Percentiles rank a stretch among this genome's conserved stretches.
phyloP scores from a whole-genome alignment of 2,797 vertebrate species.

The Macropodus opercularis region DNA sequence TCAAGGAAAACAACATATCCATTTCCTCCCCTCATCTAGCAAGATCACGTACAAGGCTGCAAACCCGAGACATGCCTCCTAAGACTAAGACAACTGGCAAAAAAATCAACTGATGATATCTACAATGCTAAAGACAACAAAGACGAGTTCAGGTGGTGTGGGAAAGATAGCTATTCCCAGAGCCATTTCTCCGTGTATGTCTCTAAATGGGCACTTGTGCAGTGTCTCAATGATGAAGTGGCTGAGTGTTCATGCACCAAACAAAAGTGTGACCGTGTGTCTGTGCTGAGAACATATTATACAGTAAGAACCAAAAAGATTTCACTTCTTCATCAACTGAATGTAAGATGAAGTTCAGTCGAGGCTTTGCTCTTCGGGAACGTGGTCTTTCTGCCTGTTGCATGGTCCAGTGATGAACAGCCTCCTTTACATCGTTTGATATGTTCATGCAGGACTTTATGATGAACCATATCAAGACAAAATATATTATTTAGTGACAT shows the following conservation, averaged over 20 bases:
- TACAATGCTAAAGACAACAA: constrained; percentile 65
- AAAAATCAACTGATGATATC: constrained; percentile 68
- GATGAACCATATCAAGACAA: neutral
- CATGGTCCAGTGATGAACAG: neutral
- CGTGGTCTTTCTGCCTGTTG: neutral
- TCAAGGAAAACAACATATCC: constrained; percentile 69
- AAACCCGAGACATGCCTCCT: constrained; percentile 46
- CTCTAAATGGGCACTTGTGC: constrained; percentile 43
- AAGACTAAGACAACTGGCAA: constrained; percentile 56
- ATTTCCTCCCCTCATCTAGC: constrained; percentile 55
- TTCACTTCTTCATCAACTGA: neutral
- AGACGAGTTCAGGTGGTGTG: constrained; percentile 50
- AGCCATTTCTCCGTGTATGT: constrained; percentile 26
- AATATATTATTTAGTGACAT: no score
- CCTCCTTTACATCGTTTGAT: no score
- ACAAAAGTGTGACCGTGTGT: constrained; percentile 33
- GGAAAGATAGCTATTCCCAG: constrained; percentile 58
- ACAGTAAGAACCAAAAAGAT: constrained; percentile 33
- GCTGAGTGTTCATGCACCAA: constrained; percentile 19
- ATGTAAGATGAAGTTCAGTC: neutral
- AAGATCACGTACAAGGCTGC: constrained; percentile 48
- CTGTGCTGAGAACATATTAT: constrained; percentile 27
- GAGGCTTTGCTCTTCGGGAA: neutral
- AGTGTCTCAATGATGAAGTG: constrained; percentile 31
- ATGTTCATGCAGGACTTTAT: no score